Conservation (phyloP, 2,797 vertebrate species). For the Enteromius afrohamiltoni region DNA sequence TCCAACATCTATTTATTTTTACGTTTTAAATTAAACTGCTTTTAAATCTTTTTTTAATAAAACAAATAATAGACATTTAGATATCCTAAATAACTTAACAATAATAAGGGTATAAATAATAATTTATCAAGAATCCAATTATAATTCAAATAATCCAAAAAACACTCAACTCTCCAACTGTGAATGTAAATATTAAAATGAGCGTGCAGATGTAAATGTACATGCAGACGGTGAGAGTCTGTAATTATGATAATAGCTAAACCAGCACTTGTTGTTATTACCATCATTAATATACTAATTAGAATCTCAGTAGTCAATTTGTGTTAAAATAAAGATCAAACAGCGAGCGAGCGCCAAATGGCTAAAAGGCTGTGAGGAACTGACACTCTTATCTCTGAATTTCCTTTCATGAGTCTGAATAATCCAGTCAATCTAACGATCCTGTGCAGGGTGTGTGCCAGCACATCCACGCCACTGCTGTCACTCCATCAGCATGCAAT, state of each 20-base stretch:
- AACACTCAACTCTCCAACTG: constrained; percentile 37
- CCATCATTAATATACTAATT: constrained; percentile 80
- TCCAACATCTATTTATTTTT: background rate
- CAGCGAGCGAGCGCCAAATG: constrained; percentile 48
- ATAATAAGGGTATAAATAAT: background rate
- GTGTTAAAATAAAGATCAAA: constrained; percentile 65
- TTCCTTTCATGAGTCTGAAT: constrained; percentile 54
- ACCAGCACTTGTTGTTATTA: constrained; percentile 76
- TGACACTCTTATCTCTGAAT: constrained; percentile 54
- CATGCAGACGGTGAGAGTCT: constrained; percentile 71
- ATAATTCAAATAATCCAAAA: constrained; percentile 45
- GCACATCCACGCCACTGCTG: constrained; percentile 16
- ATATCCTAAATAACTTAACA: background rate
- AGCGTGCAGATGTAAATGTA: constrained; percentile 79
- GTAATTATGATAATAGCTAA: constrained; percentile 83
- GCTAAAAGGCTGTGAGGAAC: constrained; percentile 45
- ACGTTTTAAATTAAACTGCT: background rate
- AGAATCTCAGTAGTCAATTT: constrained; percentile 65
- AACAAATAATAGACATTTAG: background rate
- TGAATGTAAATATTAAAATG: constrained; percentile 54
- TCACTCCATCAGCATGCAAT: background rate
- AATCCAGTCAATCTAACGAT: constrained; percentile 56
- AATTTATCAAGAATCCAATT: background rate
- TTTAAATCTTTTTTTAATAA: background rate
- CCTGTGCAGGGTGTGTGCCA: constrained; percentile 42